Evolutionary conservation across 2,888 invertebrate genomes (phyloP).

Genomic region (Sicus ferrugineus): DNA sequence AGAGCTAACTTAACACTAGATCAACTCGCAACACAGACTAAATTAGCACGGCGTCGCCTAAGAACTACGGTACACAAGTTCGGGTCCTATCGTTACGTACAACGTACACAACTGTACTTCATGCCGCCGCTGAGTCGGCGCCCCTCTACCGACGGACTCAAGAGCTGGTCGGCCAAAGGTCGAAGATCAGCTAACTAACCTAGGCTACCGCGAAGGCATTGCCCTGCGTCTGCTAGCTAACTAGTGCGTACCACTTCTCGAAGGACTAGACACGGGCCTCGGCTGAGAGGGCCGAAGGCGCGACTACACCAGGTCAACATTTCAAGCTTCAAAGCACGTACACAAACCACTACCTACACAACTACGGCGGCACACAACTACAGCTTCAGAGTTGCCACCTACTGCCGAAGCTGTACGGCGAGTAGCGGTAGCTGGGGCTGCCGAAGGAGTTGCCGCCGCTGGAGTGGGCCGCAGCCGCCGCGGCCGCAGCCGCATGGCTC

Average conservation of each 20-base stretch:
- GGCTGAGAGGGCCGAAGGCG: not conserved
- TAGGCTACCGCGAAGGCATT: not conserved
- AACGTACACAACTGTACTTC: not conserved
- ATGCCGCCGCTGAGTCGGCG: not conserved
- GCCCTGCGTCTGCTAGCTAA: not conserved
- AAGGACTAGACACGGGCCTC: conserved; percentile 17
- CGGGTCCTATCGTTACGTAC: not conserved
- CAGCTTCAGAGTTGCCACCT: conserved; percentile 60
- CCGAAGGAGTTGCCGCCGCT: conserved; percentile 59
- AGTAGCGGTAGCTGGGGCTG: conserved; percentile 64
- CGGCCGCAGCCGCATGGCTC: conserved; percentile 56
- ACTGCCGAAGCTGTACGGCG: conserved; percentile 63
- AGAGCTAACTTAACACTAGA: not conserved
- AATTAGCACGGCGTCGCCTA: not conserved
- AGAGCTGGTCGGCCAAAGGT: not conserved
- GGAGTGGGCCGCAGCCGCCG: conserved; percentile 54
- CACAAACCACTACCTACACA: conserved; percentile 42
- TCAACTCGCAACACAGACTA: too few relatives aligned
- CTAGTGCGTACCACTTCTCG: conserved; percentile 16
- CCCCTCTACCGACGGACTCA: not conserved
- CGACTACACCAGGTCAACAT: conserved; percentile 11
- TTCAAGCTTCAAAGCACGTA: conserved; percentile 7
- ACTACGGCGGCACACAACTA: conserved; percentile 14
- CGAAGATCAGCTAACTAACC: conserved; percentile 1
- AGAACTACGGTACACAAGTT: conserved; percentile 17